A percentile compares a stretch with the other conserved stretches of the same genome.
Evolutionary conservation across 2,113 vertebrate genomes (phyloP).

Genomic region (Rhinoderma darwinii): DNA sequence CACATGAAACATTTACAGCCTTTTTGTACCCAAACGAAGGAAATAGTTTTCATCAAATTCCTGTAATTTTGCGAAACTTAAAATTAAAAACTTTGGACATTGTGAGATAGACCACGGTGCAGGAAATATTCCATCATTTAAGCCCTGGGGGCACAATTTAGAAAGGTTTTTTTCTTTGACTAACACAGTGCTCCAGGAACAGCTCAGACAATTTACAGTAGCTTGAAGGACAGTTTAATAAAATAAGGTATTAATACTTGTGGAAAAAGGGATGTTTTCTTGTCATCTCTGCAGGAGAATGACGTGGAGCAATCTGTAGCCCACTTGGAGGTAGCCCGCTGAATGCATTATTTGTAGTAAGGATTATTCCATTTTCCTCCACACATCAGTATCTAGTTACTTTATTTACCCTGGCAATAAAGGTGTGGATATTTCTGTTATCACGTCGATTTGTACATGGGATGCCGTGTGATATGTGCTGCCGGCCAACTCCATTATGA

Average conservation of each 20-base stretch:
- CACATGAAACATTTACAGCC: constrained; percentile 20
- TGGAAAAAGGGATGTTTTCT: constrained; percentile 45
- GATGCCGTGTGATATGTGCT: neutral
- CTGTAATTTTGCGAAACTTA: constrained; percentile 26
- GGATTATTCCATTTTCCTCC: constrained; percentile 56
- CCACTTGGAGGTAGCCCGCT: constrained; percentile 22
- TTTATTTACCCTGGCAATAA: constrained; percentile 50
- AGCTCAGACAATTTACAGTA: constrained; percentile 24
- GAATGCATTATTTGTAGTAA: constrained; percentile 47
- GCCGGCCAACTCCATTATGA: constrained; percentile 22
- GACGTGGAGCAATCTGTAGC: constrained; percentile 38
- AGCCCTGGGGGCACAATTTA: constrained; percentile 47
- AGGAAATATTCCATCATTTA: constrained; percentile 46
- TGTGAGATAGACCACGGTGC: neutral
- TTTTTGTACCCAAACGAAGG: constrained; percentile 23
- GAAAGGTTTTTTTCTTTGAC: neutral
- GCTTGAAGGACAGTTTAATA: constrained; percentile 37
- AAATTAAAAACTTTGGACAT: constrained; percentile 47
- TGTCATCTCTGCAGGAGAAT: constrained; percentile 47
- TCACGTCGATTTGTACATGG: constrained; percentile 27
- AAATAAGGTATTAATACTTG: constrained; percentile 49
- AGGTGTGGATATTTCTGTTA: constrained; percentile 23
- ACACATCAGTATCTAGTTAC: constrained; percentile 49
- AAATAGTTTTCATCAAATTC: constrained; percentile 46
- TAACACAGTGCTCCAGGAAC: neutral